These are phyloP conservation scores for Nomada lathburiana DNA, from an alignment of 2,888 invertebrate genomes.

Conservation along the genomic window DNA sequence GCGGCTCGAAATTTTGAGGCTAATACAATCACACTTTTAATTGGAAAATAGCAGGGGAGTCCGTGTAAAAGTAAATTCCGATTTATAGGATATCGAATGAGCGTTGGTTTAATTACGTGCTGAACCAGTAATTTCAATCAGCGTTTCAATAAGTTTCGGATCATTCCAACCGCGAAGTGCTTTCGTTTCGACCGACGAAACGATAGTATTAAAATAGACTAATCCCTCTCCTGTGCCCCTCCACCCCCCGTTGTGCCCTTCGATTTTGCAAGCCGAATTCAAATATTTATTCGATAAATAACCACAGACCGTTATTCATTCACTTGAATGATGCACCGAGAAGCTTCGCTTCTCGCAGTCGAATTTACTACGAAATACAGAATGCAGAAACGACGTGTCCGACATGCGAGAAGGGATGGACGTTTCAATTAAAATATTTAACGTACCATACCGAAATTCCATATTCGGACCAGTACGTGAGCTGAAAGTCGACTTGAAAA, in stretches of 20 bases:
- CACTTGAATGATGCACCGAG: constrained; percentile 2
- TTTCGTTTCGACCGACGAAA: constrained; percentile 2
- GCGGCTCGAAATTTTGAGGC: constrained; percentile 12
- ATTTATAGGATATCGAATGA: constrained; percentile 44
- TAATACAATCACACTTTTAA: constrained; percentile 33
- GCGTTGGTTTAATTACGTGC: constrained; percentile 47
- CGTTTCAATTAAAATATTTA: constrained; percentile 1
- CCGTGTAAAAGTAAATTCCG: constrained; percentile 42
- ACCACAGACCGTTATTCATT: neutral
- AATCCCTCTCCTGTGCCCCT: too few relatives aligned
- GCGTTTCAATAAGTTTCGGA: constrained; percentile 47
- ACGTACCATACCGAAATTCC: constrained; percentile 1
- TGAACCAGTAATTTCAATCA: constrained; percentile 43
- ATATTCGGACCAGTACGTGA: neutral
- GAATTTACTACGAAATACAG: neutral
- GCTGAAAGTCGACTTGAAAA: neutral
- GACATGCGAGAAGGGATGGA: neutral
- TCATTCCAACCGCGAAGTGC: constrained; percentile 26
- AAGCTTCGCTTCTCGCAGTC: neutral
- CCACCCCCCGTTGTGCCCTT: constrained; percentile 14
- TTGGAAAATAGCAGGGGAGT: constrained; percentile 17
- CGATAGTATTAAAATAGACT: constrained; percentile 5
- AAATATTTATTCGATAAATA: constrained; percentile 27
- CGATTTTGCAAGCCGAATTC: neutral
- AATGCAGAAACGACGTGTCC: too few relatives aligned